Base-by-base conservation (phyloP, 2,113 vertebrate species). In the Oophaga pumilio region DNA sequence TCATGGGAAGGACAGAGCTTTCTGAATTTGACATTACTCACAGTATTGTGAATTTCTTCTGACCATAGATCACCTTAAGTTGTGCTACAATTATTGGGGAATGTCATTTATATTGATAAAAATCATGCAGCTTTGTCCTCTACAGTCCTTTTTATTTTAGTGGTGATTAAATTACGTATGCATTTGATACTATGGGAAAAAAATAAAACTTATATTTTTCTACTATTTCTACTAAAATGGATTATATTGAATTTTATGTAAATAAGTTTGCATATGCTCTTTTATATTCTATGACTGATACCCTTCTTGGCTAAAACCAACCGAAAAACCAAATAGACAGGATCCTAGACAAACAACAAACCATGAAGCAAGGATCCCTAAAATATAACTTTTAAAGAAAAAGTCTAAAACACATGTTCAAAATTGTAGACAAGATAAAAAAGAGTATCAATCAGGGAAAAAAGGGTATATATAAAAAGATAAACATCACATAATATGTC, bases 1-100 rank as follows among this genome's bases (percentile, higher is more conserved):
- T 84, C 69, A 28, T 73, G 52, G 66, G 84, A 56, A 76, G 71
- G 84, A 76, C 84, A 62, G 12, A 49, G 66, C 68, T 76, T 76
- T 12, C 33, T 57, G 68, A 33, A 62, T 57, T 24, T 76, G 68
- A 85, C 26, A 18, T 53, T 76, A 26, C 50, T 60, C 26, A 17
- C 28, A 8, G 11, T 76, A n/a, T 22, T 22, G 57, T 76, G 28
- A 49, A 76, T 43, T 76, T 62, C 18, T 20, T 85, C 17, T 9
- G n/a, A 71, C 28, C 57, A 85, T 76, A 76, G 84, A 62, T 76
- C 71, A 33, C 71, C 60, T 73, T 8, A 76, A 13, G 18, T 43
- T 76, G 53, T 85, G 84, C n/a, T 52, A 74, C 22, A 73, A 53
- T 73, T 57, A 84, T 73, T 73, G 12, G 17, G 56, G 1, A 62